Percentiles rank a stretch among this genome's conserved stretches.
Conservation (phyloP, 2,113 vertebrate genomes). For the Caloenas nicobarica region DNA sequence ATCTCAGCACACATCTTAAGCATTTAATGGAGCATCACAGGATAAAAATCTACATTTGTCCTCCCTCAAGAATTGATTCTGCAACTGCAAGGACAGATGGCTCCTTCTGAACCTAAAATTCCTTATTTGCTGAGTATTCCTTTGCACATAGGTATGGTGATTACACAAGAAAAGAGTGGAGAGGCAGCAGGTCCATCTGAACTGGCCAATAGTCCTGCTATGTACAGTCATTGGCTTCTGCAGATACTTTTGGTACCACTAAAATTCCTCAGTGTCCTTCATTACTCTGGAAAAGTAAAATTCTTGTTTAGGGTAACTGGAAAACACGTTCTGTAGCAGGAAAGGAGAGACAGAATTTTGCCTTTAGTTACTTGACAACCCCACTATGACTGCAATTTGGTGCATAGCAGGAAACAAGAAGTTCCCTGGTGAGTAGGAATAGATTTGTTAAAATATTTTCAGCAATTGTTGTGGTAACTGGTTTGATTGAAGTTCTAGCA, state of each 20-base stretch:
- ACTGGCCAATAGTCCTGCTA: not conserved
- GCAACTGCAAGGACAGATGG: not conserved
- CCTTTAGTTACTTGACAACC: not conserved
- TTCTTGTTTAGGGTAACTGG: not conserved
- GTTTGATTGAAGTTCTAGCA: not conserved
- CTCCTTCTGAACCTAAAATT: not conserved
- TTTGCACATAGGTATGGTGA: not conserved
- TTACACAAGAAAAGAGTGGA: not conserved
- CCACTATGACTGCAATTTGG: not conserved
- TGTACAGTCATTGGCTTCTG: not conserved
- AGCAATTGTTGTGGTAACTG: not conserved
- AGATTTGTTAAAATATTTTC: not conserved
- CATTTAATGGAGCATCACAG: constrained; percentile 25
- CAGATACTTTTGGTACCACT: not conserved
- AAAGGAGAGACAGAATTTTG: not conserved
- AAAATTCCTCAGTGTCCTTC: not conserved
- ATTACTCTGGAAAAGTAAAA: not conserved
- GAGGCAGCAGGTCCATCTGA: not conserved
- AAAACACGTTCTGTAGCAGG: not conserved
- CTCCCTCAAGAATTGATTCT: constrained; percentile 4
- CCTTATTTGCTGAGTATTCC: not conserved
- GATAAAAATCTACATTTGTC: constrained; percentile 41
- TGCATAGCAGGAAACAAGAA: not conserved
- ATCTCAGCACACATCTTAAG: constrained; percentile 29
- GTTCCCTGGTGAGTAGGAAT: not conserved